A percentile compares a stretch with the other conserved stretches of the same genome.
Evolutionary conservation across 2,888 invertebrate genomes (phyloP).

Genomic region (Aphidius colemani): DNA sequence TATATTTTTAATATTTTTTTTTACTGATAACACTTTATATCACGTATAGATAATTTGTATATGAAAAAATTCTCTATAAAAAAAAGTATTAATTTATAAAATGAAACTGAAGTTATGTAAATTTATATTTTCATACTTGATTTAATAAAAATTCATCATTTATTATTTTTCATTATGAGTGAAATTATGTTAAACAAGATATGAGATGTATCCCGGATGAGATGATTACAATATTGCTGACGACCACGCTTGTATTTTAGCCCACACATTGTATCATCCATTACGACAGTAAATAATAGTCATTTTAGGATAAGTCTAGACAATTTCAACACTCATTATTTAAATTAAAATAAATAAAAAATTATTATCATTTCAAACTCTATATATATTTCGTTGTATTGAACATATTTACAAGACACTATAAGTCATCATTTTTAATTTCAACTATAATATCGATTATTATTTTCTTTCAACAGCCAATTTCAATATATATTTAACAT

Average conservation of each 20-base stretch:
- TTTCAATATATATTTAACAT: neutral
- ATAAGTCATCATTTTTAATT: too few relatives aligned
- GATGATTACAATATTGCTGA: constrained; percentile 46
- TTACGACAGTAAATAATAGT: constrained; percentile 41
- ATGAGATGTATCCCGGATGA: constrained; percentile 46
- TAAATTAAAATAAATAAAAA: too few relatives aligned
- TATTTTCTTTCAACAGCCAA: neutral
- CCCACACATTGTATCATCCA: constrained; percentile 48
- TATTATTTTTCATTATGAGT: constrained; percentile 21
- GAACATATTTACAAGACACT: neutral
- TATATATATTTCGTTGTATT: neutral
- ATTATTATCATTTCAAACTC: too few relatives aligned
- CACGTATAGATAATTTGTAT: constrained; percentile 11
- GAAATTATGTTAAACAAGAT: neutral
- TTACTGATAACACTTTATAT: neutral
- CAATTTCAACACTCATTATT: constrained; percentile 14
- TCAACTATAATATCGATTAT: too few relatives aligned
- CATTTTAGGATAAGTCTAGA: constrained; percentile 38
- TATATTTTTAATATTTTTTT: neutral
- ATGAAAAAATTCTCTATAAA: neutral
- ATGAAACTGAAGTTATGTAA: too few relatives aligned
- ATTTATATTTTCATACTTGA: too few relatives aligned
- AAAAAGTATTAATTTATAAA: neutral
- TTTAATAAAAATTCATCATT: too few relatives aligned
- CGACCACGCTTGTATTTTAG: constrained; percentile 49